A percentile compares a stretch with the other conserved stretches of the same genome.
Conservation (phyloP, 1,140 invertebrate genomes). For the Muscidifurax raptorellus region DNA sequence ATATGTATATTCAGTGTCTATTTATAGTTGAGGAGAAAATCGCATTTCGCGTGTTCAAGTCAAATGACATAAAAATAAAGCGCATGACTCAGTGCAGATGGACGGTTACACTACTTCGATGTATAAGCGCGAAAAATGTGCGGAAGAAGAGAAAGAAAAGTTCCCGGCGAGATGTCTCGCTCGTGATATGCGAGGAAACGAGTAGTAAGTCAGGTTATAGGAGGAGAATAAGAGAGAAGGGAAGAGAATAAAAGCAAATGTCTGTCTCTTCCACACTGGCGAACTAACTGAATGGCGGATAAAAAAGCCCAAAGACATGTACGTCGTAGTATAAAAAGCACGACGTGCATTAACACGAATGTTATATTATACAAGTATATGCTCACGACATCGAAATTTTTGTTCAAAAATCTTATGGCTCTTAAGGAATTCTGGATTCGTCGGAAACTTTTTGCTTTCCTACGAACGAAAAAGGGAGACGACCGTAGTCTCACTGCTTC, state of each 20-base stretch:
- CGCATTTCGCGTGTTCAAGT: too few species aligned
- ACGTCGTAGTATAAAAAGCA: neutral
- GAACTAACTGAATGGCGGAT: slow-evolving; percentile 14
- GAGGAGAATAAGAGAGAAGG: neutral
- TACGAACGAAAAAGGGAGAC: too few species aligned
- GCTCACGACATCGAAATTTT: neutral
- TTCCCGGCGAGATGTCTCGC: neutral
- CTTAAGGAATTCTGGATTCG: too few species aligned
- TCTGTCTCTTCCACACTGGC: slow-evolving; percentile 11
- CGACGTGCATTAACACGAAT: neutral
- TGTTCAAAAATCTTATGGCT: too few species aligned
- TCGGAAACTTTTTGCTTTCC: too few species aligned
- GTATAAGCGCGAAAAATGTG: neutral
- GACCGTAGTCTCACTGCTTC: too few species aligned
- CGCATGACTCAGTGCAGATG: too few species aligned
- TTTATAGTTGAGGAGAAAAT: too few species aligned
- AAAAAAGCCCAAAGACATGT: neutral
- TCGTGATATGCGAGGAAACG: neutral
- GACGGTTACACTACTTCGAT: neutral
- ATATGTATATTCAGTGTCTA: too few species aligned
- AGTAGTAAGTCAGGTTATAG: neutral
- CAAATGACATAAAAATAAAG: too few species aligned
- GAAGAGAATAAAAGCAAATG: slow-evolving; percentile 19
- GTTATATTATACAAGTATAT: neutral
- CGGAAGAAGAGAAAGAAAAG: neutral